Percentiles rank a stretch among this genome's conserved stretches.
phyloP scores from a whole-genome alignment of 2,888 invertebrate genomes.

The Tineola bisselliella region DNA sequence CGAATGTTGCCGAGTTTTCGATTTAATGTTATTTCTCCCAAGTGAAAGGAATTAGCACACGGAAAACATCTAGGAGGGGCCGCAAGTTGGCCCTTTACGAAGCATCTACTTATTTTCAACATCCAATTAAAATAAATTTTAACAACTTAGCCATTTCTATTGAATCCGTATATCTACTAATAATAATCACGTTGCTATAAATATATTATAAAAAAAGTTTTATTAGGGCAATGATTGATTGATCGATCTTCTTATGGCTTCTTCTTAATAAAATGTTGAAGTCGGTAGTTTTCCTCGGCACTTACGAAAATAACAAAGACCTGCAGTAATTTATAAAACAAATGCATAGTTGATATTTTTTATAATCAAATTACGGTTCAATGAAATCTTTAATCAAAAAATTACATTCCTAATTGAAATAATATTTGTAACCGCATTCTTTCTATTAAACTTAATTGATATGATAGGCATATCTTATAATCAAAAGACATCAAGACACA shows the following conservation, averaged over 20 bases:
- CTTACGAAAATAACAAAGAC: no score
- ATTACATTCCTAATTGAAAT: neutral
- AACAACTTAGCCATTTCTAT: neutral
- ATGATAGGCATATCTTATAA: neutral
- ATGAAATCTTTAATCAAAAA: neutral
- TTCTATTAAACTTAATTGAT: neutral
- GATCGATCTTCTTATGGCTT: no score
- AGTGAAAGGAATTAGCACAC: slow-evolving; percentile 53
- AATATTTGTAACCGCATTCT: neutral
- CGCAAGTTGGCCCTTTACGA: neutral
- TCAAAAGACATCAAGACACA: neutral
- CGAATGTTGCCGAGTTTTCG: slow-evolving; percentile 27
- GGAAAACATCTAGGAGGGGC: slow-evolving; percentile 34
- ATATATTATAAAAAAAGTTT: no score
- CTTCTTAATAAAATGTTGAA: no score
- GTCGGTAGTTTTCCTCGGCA: no score
- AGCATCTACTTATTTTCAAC: neutral
- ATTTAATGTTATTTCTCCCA: slow-evolving; percentile 63
- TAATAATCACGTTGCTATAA: no score
- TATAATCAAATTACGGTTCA: no score
- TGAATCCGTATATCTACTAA: no score
- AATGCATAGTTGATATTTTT: no score
- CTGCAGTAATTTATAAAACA: no score
- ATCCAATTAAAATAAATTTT: neutral
- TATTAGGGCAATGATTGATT: no score